phyloP scores from a whole-genome alignment of 2,797 vertebrate species.

The Ctenopoma multispine region DNA sequence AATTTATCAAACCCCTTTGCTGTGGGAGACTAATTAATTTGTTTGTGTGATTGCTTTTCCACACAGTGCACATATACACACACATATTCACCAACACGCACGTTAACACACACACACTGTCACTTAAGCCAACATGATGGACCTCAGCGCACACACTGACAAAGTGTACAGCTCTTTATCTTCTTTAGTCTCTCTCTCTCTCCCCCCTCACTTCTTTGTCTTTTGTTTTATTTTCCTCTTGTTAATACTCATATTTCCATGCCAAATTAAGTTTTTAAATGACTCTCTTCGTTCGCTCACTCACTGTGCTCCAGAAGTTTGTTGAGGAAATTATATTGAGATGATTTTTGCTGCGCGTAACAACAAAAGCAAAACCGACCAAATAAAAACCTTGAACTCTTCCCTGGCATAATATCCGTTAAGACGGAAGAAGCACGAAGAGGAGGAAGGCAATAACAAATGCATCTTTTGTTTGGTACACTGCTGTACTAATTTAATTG shows the following conservation, averaged over 20 bases:
- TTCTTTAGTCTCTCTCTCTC: constrained; percentile 37
- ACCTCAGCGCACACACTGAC: constrained; percentile 33
- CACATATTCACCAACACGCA: constrained; percentile 8
- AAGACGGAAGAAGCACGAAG: background rate
- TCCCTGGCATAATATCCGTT: constrained; percentile 6
- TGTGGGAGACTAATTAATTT: constrained; percentile 86
- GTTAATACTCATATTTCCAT: constrained; percentile 25
- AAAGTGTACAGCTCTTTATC: constrained; percentile 35
- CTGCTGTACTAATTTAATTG: background rate
- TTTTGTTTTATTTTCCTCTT: constrained; percentile 49
- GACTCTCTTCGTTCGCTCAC: constrained; percentile 8
- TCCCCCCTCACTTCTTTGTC: constrained; percentile 44
- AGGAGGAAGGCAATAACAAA: background rate
- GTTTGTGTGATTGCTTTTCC: constrained; percentile 87
- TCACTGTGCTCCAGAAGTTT: constrained; percentile 26
- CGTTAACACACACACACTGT: constrained; percentile 26
- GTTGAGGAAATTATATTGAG: constrained; percentile 20
- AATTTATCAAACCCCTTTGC: constrained; percentile 84
- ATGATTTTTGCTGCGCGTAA: background rate
- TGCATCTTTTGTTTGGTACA: background rate
- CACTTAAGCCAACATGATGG: constrained; percentile 36
- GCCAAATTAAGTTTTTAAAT: constrained; percentile 36
- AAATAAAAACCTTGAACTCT: constrained; percentile 31
- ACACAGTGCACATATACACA: constrained; percentile 32
- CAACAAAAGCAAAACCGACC: constrained; percentile 16